phyloP scores from a whole-genome alignment of 1,140 invertebrate species.

The Drosophila elegans region DNA sequence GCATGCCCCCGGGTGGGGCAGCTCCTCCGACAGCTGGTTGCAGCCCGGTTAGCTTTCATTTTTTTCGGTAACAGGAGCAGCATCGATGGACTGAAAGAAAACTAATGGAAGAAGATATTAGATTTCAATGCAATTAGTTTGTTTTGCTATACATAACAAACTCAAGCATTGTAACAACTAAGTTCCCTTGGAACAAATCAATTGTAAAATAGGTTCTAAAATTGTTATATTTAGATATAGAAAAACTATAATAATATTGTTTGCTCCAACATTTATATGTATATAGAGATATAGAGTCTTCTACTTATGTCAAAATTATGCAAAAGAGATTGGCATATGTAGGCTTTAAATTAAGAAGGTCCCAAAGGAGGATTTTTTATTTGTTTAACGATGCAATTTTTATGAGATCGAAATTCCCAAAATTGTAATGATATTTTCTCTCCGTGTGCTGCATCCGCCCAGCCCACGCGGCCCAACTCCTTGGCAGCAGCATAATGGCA shows the following conservation, averaged over 20 bases:
- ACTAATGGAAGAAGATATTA: background rate
- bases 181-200: no score
- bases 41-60: conserved; percentile 50
- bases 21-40: conserved; percentile 54
- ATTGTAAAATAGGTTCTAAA: no score
- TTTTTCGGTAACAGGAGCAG: conserved; percentile 37
- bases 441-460: conserved; percentile 17
- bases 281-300: no score
- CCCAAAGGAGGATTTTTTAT: background rate
- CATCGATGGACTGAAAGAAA: conserved; percentile 7
- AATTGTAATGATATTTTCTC: background rate
- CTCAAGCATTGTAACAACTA: no score
- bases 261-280: no score
- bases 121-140: background rate
- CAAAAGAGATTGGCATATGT: no score
- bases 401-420: no score
- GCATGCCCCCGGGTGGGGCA: conserved; percentile 63
- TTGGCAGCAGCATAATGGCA: conserved; percentile 57
- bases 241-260: no score
- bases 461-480: conserved; percentile 52
- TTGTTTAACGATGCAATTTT: background rate
- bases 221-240: no score
- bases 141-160: no score
- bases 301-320: no score
- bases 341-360: background rate